phyloP scores from a whole-genome alignment of 2,113 vertebrate species.

The Actinemys pallida region DNA sequence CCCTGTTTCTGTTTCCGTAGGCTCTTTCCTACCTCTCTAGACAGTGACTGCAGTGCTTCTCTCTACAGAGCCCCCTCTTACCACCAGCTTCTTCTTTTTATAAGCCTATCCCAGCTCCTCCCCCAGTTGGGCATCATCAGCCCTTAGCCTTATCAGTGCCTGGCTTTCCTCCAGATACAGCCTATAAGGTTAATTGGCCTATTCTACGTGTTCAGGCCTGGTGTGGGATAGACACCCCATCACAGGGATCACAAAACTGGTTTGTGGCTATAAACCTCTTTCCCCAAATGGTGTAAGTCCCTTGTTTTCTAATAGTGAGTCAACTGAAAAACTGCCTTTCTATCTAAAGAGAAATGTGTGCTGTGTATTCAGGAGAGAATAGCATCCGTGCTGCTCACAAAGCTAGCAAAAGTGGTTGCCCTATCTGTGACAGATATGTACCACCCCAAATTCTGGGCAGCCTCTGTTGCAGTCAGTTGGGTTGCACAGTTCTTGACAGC shows the following conservation, averaged over 20 bases:
- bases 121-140: neutral
- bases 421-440: neutral
- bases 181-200: neutral
- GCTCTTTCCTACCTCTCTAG: neutral
- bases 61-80: neutral
- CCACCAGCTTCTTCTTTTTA: neutral
- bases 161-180: neutral
- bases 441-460: conserved; percentile 1
- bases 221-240: neutral
- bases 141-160: neutral
- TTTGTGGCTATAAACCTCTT: conserved; percentile 22
- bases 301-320: conserved; percentile 51
- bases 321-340: conserved; percentile 22
- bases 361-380: neutral
- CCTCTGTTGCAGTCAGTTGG: neutral
- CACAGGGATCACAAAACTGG: conserved; percentile 14
- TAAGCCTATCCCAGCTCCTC: neutral
- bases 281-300: neutral
- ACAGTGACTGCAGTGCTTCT: neutral
- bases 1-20: neutral
- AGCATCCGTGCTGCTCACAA: conserved; percentile 9
- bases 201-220: neutral
- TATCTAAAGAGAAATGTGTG: neutral
- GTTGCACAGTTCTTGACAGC: neutral
- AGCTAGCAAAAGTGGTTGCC: neutral